These are phyloP conservation scores for Pseudopleuronectes americanus DNA, from an alignment of 2,797 vertebrate species.

Conservation along the genomic window DNA sequence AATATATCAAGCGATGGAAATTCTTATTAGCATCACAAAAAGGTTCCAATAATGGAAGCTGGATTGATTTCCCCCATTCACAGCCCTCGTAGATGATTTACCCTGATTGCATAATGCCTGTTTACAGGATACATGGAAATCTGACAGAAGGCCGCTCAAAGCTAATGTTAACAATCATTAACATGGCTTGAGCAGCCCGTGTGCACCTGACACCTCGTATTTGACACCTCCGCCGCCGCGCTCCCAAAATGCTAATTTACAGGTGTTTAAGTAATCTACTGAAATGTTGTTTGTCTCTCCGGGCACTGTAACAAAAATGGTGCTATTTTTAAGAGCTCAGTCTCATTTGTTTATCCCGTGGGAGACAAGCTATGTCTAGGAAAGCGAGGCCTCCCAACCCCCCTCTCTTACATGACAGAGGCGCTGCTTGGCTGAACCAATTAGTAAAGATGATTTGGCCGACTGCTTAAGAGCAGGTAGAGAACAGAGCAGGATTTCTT, in stretches of 20 bases:
- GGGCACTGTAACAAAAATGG: slow-evolving; percentile 66
- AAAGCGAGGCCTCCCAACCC: slow-evolving; percentile 48
- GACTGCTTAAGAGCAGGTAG: slow-evolving; percentile 24
- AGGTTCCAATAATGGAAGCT: slow-evolving; percentile 6
- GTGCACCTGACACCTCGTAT: slow-evolving; percentile 51
- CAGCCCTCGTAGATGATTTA: slow-evolving; percentile 16
- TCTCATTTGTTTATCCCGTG: slow-evolving; percentile 71
- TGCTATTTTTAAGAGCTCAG: slow-evolving; percentile 77
- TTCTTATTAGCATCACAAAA: slow-evolving; percentile 27
- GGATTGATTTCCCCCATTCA: slow-evolving; percentile 19
- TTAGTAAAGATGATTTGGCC: slow-evolving; percentile 44
- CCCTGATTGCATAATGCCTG: slow-evolving; percentile 19
- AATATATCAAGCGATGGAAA: slow-evolving; percentile 9
- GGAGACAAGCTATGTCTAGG: slow-evolving; percentile 69
- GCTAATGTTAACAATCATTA: slow-evolving; percentile 58
- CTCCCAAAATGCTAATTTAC: slow-evolving; percentile 84
- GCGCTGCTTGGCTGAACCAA: slow-evolving; percentile 39
- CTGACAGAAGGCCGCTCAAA: slow-evolving; percentile 41
- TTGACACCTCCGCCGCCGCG: slow-evolving; percentile 72
- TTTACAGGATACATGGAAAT: slow-evolving; percentile 35
- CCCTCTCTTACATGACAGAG: slow-evolving; percentile 38
- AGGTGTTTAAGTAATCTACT: slow-evolving; percentile 85
- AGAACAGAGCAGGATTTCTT: slow-evolving; percentile 29
- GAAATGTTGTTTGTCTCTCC: slow-evolving; percentile 82
- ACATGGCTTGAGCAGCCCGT: slow-evolving; percentile 58